Evolutionary conservation across 2,797 vertebrate genomes (phyloP), one percentile per base, ranked within the genome.

Genomic region (Danio kyathit): DNA sequence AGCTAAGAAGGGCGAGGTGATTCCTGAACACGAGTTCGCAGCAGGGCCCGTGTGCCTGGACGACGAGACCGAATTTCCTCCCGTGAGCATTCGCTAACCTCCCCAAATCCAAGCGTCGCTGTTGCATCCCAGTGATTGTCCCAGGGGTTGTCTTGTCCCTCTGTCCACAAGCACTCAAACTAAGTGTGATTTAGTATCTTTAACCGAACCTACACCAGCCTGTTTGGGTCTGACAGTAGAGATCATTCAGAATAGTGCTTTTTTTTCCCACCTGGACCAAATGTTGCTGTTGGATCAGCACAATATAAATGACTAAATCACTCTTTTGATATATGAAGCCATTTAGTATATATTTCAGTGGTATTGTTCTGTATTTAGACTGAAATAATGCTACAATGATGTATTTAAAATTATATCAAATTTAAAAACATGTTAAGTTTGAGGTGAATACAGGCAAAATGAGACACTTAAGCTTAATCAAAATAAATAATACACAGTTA

Each of bases 1-100:
- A 1, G 94, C 94, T 6, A 95, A 94, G 87, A 96, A 95, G 3
- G 97, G 97, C 3, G 97, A 98, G 82, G 92, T 99, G 5, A 97
- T 99, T 86, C 97, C 97, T 0, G 97, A 98, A 79, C 97, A 99
- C 0, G 97, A 99, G 92, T 96, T 98, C 76, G 97, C 97, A 0
- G 94, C 95, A 1, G 96, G 97, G 70, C 97, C 97, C 0, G 95
- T 98, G 83, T 94, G 96, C 88, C 95, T 99, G 66, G 97, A 98
- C 0, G 97, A 99, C 0, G 97, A 98, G 93, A 96, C 94, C 64
- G 97, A 98, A 88, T 98, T 98, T 76, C 97, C 97, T 88, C 97
- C 97, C 92, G 97, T 99, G 96, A 99, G 96, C 96, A 97, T 95
- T 88, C 92, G 93, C 79, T 97, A 94, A 94, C 85, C 74, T 66